phyloP scores from a whole-genome alignment of 2,113 vertebrate species.

The Dromas ardeola region DNA sequence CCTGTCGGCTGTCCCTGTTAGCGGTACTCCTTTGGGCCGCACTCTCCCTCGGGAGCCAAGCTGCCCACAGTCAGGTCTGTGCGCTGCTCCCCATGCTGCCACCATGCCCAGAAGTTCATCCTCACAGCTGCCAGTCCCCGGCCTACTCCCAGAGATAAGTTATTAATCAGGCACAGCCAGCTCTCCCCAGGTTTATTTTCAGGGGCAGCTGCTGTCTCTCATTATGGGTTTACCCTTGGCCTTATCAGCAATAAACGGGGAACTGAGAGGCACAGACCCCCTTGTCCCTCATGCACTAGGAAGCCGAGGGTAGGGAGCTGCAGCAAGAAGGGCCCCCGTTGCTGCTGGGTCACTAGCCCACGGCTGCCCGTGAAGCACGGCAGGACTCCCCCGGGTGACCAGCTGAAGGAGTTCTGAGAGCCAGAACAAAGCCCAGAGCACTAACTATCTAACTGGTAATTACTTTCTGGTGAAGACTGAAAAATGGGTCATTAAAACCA shows the following conservation, averaged over 20 bases:
- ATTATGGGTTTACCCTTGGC: background rate
- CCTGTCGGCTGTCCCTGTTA: no score
- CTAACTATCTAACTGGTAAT: conserved; percentile 73
- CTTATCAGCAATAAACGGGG: fast-evolving
- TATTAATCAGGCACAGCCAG: background rate
- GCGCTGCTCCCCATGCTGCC: background rate
- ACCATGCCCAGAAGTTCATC: background rate
- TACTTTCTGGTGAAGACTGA: conserved; percentile 74
- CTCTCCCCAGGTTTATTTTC: background rate
- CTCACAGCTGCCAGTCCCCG: background rate
- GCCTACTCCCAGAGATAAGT: background rate
- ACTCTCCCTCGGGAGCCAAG: background rate
- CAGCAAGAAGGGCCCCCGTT: fast-evolving
- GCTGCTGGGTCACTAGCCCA: background rate
- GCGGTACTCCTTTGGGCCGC: fast-evolving
- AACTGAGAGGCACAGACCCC: background rate
- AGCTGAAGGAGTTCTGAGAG: conserved; percentile 28
- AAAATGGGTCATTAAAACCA: conserved; percentile 74
- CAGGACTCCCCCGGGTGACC: background rate
- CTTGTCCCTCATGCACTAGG: background rate
- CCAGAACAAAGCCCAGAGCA: conserved; percentile 67
- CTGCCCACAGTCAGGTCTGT: background rate
- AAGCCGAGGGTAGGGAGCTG: background rate
- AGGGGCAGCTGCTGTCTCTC: background rate
- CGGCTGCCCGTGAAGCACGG: background rate